A percentile compares a stretch with the other conserved stretches of the same genome.
Conservation (phyloP, 35 echinoderm and acorn worm genomes). For the Apostichopus japonicus region DNA sequence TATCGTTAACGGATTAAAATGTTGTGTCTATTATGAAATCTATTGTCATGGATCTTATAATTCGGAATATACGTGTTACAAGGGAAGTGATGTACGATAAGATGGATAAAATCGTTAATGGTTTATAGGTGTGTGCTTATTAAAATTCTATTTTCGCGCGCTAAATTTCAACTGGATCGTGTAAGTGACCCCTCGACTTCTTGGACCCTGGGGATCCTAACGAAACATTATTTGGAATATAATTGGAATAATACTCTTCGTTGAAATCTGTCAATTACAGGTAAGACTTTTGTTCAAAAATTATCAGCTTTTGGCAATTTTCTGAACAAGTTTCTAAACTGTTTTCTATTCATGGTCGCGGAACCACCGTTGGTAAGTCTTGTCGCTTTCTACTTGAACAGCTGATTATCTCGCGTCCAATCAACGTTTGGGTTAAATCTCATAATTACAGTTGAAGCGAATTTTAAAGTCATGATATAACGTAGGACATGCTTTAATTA, state of each 20-base stretch:
- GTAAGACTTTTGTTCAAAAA: conserved; percentile 32
- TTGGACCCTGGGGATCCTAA: conserved; percentile 69
- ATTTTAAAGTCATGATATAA: conserved; percentile 1
- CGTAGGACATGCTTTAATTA: background rate
- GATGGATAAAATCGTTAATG: background rate
- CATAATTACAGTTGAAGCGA: background rate
- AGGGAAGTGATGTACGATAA: conserved; percentile 1
- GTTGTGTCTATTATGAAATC: background rate
- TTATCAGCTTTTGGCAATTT: background rate
- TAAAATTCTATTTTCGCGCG: conserved; percentile 94
- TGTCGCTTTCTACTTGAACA: conserved; percentile 4
- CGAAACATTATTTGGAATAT: conserved; percentile 60
- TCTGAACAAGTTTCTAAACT: conserved; percentile 12
- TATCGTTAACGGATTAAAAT: background rate
- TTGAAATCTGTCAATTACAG: conserved; percentile 46
- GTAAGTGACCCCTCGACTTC: conserved; percentile 93
- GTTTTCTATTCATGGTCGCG: conserved; percentile 12
- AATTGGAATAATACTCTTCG: conserved; percentile 53
- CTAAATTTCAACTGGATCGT: conserved; percentile 84
- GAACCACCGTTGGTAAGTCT: background rate
- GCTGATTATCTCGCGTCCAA: conserved; percentile 52
- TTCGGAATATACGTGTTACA: conserved; percentile 53
- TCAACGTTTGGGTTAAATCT: conserved; percentile 30
- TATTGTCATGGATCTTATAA: conserved; percentile 37
- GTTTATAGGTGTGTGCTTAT: conserved; percentile 40